Evolutionary conservation across 2,113 vertebrate species (phyloP).

Genomic region (Falcunculus frontatus): DNA sequence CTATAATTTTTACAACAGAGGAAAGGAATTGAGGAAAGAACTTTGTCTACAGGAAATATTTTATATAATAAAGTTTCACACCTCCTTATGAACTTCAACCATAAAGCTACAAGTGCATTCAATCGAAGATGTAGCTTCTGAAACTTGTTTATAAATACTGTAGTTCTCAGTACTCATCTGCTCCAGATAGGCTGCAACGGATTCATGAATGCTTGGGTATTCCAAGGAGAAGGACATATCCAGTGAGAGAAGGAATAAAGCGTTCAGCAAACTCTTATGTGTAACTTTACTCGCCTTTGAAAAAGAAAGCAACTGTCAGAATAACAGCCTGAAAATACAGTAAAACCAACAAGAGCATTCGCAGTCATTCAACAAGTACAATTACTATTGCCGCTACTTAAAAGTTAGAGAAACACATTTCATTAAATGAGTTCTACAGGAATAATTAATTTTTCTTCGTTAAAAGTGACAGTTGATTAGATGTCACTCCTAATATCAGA

Average conservation of each 20-base stretch:
- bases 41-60: not conserved
- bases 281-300: constrained; percentile 80
- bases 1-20: not conserved
- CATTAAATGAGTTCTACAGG: not conserved
- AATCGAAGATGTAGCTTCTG: constrained; percentile 77
- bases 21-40: not conserved
- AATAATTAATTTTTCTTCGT: not conserved
- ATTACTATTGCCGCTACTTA: not conserved
- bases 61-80: constrained; percentile 42
- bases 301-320: not conserved
- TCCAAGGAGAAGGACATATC: constrained; percentile 83
- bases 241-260: constrained; percentile 85
- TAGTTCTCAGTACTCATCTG: constrained; percentile 87
- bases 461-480: not conserved
- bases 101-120: constrained; percentile 89
- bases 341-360: not conserved
- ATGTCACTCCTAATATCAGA: not conserved
- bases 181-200: constrained; percentile 87
- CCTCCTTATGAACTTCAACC: constrained; percentile 81
- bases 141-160: constrained; percentile 79
- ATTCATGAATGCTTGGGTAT: constrained; percentile 84
- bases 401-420: not conserved
- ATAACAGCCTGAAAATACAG: not conserved
- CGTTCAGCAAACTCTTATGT: constrained; percentile 78
- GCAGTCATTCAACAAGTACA: not conserved